phyloP scores from a whole-genome alignment of 1,140 invertebrate species.

The Matsumurasca onukii region DNA sequence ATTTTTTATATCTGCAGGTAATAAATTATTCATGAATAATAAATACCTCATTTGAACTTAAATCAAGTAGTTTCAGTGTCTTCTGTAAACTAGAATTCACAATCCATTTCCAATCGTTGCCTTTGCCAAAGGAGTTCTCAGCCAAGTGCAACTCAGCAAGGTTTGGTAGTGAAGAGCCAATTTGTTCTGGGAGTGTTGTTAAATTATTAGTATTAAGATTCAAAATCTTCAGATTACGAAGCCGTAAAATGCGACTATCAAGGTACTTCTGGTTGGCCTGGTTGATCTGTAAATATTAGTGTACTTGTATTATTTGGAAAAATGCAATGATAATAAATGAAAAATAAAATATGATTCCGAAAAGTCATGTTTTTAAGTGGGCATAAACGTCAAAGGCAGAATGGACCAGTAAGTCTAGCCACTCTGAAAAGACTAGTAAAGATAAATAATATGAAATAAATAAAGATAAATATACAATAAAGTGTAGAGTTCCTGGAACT shows the following conservation, averaged over 20 bases:
- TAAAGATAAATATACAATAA: no score
- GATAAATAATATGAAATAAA: no score
- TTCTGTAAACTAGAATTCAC: slow-evolving; percentile 52
- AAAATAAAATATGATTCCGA: no score
- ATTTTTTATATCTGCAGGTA: no score
- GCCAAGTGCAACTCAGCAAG: slow-evolving; percentile 69
- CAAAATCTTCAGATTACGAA: slow-evolving; percentile 64
- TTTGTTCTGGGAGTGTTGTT: slow-evolving; percentile 66
- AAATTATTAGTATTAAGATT: slow-evolving; percentile 79
- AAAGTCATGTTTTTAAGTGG: no score
- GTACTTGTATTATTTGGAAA: slow-evolving; percentile 36
- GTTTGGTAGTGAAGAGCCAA: slow-evolving; percentile 59
- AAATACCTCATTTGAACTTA: slow-evolving; percentile 63
- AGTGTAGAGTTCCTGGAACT: no score
- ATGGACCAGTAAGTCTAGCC: no score
- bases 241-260: slow-evolving; percentile 62
- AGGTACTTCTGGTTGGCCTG: slow-evolving; percentile 62
- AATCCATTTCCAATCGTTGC: slow-evolving; percentile 62
- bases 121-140: slow-evolving; percentile 65
- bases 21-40: no score
- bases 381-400: no score
- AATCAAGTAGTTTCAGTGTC: slow-evolving; percentile 57
- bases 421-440: no score
- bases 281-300: slow-evolving; percentile 48
- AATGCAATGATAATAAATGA: no score